Conservation (phyloP, 2,888 invertebrate genomes). For the Orchestes rusci region DNA sequence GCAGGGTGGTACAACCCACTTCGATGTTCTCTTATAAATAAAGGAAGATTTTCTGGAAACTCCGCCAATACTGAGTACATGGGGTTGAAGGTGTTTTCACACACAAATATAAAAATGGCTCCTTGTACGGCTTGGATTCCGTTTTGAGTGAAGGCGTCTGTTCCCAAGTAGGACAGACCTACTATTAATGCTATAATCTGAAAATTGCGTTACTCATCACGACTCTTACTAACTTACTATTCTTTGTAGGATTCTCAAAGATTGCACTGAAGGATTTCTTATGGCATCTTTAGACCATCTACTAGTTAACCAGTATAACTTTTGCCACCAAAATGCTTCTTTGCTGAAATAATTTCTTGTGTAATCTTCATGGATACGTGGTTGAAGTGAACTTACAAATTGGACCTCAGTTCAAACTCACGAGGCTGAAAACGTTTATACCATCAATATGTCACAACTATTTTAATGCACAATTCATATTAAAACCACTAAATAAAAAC, state of each 20-base stretch:
- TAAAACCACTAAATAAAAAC: too few relatives aligned
- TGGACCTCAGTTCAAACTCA: slow-evolving; percentile 26
- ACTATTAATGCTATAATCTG: slow-evolving; percentile 68
- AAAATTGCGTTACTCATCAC: not conserved
- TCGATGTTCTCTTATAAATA: slow-evolving; percentile 73
- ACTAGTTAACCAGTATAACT: slow-evolving; percentile 69
- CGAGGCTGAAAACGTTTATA: slow-evolving; percentile 23
- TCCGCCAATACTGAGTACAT: slow-evolving; percentile 85
- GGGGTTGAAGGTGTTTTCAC: slow-evolving; percentile 85
- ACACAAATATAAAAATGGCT: slow-evolving; percentile 77
- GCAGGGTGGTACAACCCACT: slow-evolving; percentile 76
- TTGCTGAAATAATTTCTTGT: slow-evolving; percentile 43
- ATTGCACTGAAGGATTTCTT: slow-evolving; percentile 75
- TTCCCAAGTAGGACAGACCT: slow-evolving; percentile 78
- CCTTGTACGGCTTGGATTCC: slow-evolving; percentile 88
- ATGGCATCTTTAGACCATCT: slow-evolving; percentile 66
- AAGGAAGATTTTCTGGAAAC: slow-evolving; percentile 73
- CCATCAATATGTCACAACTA: too few relatives aligned
- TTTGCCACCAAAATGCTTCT: slow-evolving; percentile 61
- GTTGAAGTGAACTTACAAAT: slow-evolving; percentile 30
- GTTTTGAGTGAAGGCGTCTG: slow-evolving; percentile 62
- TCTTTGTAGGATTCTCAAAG: slow-evolving; percentile 72
- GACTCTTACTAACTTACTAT: slow-evolving; percentile 53
- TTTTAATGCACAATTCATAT: too few relatives aligned
- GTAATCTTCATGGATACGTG: too few relatives aligned